These are phyloP conservation scores for Pissodes strobi DNA, from an alignment of 1,140 invertebrate genomes.

Conservation along the genomic window DNA sequence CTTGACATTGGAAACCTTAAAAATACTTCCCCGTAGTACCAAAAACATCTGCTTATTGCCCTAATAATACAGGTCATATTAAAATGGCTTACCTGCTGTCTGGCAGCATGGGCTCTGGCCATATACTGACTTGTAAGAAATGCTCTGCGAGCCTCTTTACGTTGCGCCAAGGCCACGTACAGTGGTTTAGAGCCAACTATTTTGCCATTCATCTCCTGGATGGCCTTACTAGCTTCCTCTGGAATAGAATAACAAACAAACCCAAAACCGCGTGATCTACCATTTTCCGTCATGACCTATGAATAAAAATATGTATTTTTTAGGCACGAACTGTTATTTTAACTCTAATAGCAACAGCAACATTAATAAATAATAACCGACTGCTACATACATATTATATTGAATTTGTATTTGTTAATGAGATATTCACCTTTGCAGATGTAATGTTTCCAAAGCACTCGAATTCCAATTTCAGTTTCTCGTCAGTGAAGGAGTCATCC, in stretches of 20 bases:
- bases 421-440: slow-evolving; percentile 91
- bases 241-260: slow-evolving; percentile 98
- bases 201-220: slow-evolving; percentile 98
- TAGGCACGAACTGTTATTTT: too few relatives aligned
- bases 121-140: slow-evolving; percentile 97
- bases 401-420: neutral
- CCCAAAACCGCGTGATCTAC: slow-evolving; percentile 95
- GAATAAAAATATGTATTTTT: neutral
- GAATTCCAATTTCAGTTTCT: slow-evolving; percentile 92
- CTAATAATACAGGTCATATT: too few relatives aligned
- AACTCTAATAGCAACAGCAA: neutral
- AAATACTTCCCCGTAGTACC: too few relatives aligned
- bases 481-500: slow-evolving; percentile 94
- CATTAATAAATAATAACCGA: neutral
- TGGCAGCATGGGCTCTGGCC: slow-evolving; percentile 66
- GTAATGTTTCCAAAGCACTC: slow-evolving; percentile 92
- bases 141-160: slow-evolving; percentile 97
- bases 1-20: too few relatives aligned
- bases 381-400: neutral
- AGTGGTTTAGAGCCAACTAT: slow-evolving; percentile 96
- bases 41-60: too few relatives aligned
- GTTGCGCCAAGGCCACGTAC: slow-evolving; percentile 97
- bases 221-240: slow-evolving; percentile 98
- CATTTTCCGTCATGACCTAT: slow-evolving; percentile 85
- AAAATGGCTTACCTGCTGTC: slow-evolving; percentile 29